Conservation (phyloP, 2,888 invertebrate genomes). For the Leucoma salicis region DNA sequence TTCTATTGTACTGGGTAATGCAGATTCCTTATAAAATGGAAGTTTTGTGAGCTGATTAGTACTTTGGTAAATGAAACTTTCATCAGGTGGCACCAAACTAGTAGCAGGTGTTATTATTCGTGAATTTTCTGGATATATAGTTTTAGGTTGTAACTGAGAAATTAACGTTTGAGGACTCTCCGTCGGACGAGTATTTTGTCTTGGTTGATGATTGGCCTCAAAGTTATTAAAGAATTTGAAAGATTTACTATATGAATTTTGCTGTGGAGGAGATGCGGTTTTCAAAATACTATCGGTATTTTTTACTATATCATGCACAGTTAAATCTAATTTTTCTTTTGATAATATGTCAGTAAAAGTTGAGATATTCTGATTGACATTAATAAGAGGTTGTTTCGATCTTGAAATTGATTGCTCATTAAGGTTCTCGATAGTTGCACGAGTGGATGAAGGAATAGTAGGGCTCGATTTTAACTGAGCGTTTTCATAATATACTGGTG, state of each 20-base stretch:
- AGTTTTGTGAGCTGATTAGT: conserved; percentile 55
- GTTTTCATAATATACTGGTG: conserved; percentile 43
- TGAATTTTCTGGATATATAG: conserved; percentile 44
- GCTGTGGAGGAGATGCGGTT: conserved; percentile 51
- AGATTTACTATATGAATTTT: conserved; percentile 45
- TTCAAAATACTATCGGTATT: conserved; percentile 60
- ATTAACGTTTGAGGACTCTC: conserved; percentile 60
- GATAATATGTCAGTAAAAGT: conserved; percentile 67
- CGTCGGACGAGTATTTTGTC: conserved; percentile 34
- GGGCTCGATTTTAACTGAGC: conserved; percentile 41
- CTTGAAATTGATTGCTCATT: conserved; percentile 40
- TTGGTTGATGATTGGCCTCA: conserved; percentile 16
- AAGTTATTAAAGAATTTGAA: conserved; percentile 30
- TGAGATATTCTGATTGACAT: conserved; percentile 54
- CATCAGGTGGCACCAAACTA: conserved; percentile 57
- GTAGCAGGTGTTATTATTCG: conserved; percentile 52
- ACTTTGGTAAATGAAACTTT: conserved; percentile 41
- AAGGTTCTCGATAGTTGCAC: conserved; percentile 23
- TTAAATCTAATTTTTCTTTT: conserved; percentile 66
- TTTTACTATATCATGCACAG: conserved; percentile 66
- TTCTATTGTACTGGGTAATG: conserved; percentile 65
- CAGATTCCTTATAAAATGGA: conserved; percentile 61
- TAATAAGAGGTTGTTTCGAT: conserved; percentile 41
- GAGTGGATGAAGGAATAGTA: conserved; percentile 38
- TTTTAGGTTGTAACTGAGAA: conserved; percentile 39